phyloP scores from a whole-genome alignment of 2,888 invertebrate genomes.

The Archips xylosteana region DNA sequence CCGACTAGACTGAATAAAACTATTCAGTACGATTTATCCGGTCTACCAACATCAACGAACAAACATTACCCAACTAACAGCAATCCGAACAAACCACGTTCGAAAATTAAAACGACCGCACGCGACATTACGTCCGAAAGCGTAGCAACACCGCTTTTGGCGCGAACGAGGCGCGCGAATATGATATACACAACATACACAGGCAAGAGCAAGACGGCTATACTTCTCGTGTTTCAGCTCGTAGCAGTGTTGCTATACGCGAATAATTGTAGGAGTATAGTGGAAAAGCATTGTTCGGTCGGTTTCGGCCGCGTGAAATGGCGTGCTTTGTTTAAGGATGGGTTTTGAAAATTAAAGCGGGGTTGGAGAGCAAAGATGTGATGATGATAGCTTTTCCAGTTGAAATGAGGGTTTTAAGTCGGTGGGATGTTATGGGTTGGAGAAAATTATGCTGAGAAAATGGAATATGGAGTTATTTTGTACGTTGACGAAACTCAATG shows the following conservation, averaged over 20 bases:
- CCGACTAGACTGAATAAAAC: not conserved
- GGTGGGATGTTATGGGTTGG: conserved; percentile 40
- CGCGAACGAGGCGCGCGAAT: conserved; percentile 55
- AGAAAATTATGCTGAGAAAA: not conserved
- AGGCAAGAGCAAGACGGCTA: conserved; percentile 62
- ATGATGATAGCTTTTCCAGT: conserved; percentile 79
- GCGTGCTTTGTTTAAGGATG: conserved; percentile 74
- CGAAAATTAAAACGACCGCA: conserved; percentile 81
- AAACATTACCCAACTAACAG: conserved; percentile 59
- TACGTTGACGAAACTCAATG: not conserved
- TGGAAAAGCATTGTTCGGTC: conserved; percentile 77
- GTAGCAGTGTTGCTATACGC: conserved; percentile 64
- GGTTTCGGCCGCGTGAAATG: conserved; percentile 83
- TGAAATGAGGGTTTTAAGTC: conserved; percentile 50
- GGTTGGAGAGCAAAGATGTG: conserved; percentile 69
- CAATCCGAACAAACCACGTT: conserved; percentile 79
- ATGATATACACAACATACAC: conserved; percentile 19
- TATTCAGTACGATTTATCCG: conserved; percentile 8
- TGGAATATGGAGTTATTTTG: not conserved
- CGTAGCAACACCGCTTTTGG: conserved; percentile 71
- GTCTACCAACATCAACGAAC: conserved; percentile 51
- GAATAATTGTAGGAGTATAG: conserved; percentile 68
- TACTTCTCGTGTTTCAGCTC: conserved; percentile 57
- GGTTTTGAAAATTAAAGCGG: conserved; percentile 82
- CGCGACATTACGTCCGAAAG: conserved; percentile 64